Evolutionary conservation across 2,113 vertebrate genomes (phyloP), one percentile per base, ranked within the genome.

Genomic region (Actinemys pallida): DNA sequence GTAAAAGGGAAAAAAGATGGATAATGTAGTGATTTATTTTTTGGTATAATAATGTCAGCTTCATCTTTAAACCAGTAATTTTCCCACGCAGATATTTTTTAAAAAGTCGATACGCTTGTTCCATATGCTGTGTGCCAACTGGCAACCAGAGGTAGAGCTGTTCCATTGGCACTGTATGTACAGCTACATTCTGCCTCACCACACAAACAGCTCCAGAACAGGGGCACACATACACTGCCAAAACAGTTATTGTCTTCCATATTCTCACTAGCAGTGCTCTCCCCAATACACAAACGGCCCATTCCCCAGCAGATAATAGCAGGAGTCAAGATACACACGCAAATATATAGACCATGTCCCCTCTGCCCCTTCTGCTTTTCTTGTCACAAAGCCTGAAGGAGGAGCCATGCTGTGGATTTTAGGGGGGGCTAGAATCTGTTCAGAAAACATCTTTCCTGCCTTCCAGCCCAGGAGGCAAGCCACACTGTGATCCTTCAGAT

Each of bases 291-390:
- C 76, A 91, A 69, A 6, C 6, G 31, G 27, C 31, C 29, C 14
- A 35, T 65, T 69, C 35, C 35, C 35, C 19, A 22, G 35, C 65
- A 84, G 90, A 5, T 2, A 91, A 16, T 1, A 1, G 10, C 3
- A 29, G 10, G 24, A 86, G 22, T 42, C 39, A 50, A 76, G 10
- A 65, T 6, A 1, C 88, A 75, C 24, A 49, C 54, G 50, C 1
- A 3, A 54, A 20, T 29, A 57, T 13, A 25, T 0, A 92, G 20
- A 13, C n/a, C 0, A 0, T 25, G 20, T 57, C 24, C 0, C 0
- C 49, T 50, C 52, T 10, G 25, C 86, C 75, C 56, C 47, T 76
- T 84, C 82, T 84, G 24, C 17, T 56, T 88, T 65, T 35, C 8
- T 94, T 0, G 1, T 39, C 29, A 52, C 81, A 82, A 50, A 83